phyloP scores from a whole-genome alignment of 2,797 vertebrate genomes.

The Setipinna tenuifilis region DNA sequence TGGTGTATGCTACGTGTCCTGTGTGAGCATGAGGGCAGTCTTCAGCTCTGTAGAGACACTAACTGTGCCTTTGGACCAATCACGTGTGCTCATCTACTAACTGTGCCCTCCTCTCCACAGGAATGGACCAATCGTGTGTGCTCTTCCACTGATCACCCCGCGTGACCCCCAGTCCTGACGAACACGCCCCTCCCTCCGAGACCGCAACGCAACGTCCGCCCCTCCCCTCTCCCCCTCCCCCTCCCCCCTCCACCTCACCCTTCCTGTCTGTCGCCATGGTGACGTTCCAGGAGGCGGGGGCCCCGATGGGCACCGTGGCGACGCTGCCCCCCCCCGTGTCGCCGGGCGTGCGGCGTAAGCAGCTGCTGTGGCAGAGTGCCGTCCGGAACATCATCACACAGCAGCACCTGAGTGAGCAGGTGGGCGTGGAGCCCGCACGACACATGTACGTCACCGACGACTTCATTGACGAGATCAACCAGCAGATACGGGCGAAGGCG shows the following conservation, averaged over 20 bases:
- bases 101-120: too few relatives aligned
- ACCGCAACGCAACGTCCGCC: too few relatives aligned
- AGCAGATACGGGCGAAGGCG: slow-evolving; percentile 73
- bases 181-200: background rate
- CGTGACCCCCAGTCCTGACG: background rate
- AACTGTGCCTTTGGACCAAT: too few relatives aligned
- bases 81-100: too few relatives aligned
- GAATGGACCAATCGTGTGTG: background rate
- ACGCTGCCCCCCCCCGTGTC: slow-evolving; percentile 58
- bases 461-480: slow-evolving; percentile 78
- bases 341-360: slow-evolving; percentile 70
- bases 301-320: too few relatives aligned
- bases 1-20: too few relatives aligned
- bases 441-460: slow-evolving; percentile 75
- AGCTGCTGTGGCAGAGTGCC: slow-evolving; percentile 77
- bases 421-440: slow-evolving; percentile 69
- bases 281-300: too few relatives aligned
- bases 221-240: background rate
- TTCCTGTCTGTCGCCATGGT: too few relatives aligned
- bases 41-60: too few relatives aligned
- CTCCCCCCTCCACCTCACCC: background rate
- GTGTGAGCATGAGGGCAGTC: too few relatives aligned
- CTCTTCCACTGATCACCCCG: background rate
- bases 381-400: slow-evolving; percentile 77
- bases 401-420: slow-evolving; percentile 66